A percentile compares a stretch with the other conserved stretches of the same genome.
These are phyloP conservation scores for Yponomeuta cagnagella DNA, from an alignment of 2,888 invertebrate genomes.

Conservation along the genomic window DNA sequence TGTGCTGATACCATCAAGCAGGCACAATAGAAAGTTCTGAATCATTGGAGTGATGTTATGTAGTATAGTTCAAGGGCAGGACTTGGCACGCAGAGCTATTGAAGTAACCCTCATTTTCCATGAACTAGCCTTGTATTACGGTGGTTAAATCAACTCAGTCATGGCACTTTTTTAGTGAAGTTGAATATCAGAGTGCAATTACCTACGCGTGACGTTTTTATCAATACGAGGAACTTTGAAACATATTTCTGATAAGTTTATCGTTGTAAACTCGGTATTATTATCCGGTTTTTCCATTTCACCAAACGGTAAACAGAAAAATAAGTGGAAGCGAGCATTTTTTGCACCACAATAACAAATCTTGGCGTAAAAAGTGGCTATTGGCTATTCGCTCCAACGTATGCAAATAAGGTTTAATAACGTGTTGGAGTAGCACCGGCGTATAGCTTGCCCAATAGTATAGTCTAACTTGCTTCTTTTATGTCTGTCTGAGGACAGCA, in stretches of 20 bases:
- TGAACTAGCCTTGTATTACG: background rate
- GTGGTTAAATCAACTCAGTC: background rate
- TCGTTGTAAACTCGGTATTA: too few species aligned
- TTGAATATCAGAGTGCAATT: background rate
- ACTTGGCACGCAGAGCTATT: background rate
- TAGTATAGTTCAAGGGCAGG: background rate
- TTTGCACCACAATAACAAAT: background rate
- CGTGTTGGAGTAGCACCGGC: background rate
- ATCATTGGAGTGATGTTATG: constrained; percentile 3
- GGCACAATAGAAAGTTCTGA: constrained; percentile 8
- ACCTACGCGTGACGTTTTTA: too few species aligned
- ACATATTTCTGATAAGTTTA: too few species aligned
- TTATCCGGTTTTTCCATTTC: too few species aligned
- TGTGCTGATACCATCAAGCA: background rate
- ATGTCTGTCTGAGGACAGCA: background rate
- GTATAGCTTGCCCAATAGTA: background rate
- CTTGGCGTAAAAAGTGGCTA: background rate
- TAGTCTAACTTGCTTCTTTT: background rate
- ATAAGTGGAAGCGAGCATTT: too few species aligned
- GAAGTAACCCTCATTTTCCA: background rate
- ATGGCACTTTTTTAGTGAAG: background rate
- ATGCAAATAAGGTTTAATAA: background rate
- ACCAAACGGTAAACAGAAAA: too few species aligned
- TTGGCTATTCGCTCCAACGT: background rate
- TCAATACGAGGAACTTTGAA: too few species aligned